Base-by-base conservation (phyloP, 2,797 vertebrate genomes). In the Pangasius macronema region DNA sequence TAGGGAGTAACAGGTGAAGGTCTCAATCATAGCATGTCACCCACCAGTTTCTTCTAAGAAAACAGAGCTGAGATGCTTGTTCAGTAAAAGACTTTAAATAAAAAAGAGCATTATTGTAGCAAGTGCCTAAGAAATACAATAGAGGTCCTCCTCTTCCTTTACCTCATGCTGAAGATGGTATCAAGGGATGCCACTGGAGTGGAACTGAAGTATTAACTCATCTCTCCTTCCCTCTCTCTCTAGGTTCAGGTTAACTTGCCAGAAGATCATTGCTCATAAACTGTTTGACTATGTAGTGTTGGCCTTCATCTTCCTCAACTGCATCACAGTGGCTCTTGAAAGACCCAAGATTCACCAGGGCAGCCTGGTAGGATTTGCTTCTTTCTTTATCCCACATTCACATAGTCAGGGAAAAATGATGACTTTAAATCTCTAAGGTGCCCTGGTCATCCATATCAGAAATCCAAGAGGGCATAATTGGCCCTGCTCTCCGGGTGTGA, bases 281-380 rank as follows among this genome's bases (percentile, higher is more conserved):
- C 96, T 99, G 84, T 99, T 99, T 6, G 98, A 99, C 93, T 98
- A 99, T 0, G 95, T 99, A 3, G 98, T 99, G 85, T 89, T 99
- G 94, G 97, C 96, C 88, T 99, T 99, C 94, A 99, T 99, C 93
- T 99, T 99, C 93, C 96, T 98, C 92, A 99, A 99, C 94, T 99
- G 98, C 92, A 99, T 99, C 94, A 99, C 98, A 0, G 98, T 99
- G 30, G 98, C 98, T 85, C 93, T 99, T 93, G 98, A 99, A 93
- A 96, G 98, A 89, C 98, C 98, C 2, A 97, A 98, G 94, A 99
- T 99, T 27, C 96, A 98, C 83, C 84, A 97, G 95, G 93, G 95
- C 91, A 99, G 98, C 93, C 96, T 97, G 46, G 98, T 99, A 94
- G 4, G 86, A 67, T 36, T 70, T 83, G 5, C 3, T 42, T 81